Evolutionary conservation across 2,888 invertebrate genomes (phyloP), one percentile per base, ranked within the genome.

Genomic region (Hymenopus coronatus): DNA sequence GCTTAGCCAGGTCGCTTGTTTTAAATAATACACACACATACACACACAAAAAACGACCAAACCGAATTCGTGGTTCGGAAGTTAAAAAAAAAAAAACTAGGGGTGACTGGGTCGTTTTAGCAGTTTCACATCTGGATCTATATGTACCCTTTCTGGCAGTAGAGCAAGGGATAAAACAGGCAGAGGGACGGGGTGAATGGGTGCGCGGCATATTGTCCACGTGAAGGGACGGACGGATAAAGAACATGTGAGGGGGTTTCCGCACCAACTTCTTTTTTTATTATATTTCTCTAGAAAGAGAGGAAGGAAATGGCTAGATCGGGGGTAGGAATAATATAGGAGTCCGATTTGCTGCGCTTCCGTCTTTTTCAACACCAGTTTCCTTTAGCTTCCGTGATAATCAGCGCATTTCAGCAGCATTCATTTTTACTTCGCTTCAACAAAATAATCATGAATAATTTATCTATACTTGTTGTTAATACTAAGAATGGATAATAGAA

Each of bases 111-210:
- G 20, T 25, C 86, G 81, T 86, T 81, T 86, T 70, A 70, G 54
- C 54, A 70, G 54, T 70, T 70, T 70, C 54, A 70, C 54, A 70
- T 70, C 54, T 70, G 54, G 54, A 70, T 70, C 20, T 70, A 70
- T 70, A 70, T 46, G 85, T 86, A 86, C 86, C 86, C 86, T 86
- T 86, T 86, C 81, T 86, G 46, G 20, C 81, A 28, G 81, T 70
- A 81, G 28, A 70, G 54, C 54, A 70, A 86, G 86, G 81, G 46
- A 85, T 46, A 46, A 46, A 70, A 81, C 30, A 81, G 86, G 28
- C 54, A 27, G 86, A 86, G 86, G 70, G 28, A 81, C 30, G 86
- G 54, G 81, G 54, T 86, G 86, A 70, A 86, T 81, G 40, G 40
- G 33, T 40, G 30, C 25, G 81, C 9, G 81, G 86, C 54, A n/a